These are phyloP conservation scores for Pampusana beccarii DNA, from an alignment of 2,113 vertebrate species.

Conservation along the genomic window DNA sequence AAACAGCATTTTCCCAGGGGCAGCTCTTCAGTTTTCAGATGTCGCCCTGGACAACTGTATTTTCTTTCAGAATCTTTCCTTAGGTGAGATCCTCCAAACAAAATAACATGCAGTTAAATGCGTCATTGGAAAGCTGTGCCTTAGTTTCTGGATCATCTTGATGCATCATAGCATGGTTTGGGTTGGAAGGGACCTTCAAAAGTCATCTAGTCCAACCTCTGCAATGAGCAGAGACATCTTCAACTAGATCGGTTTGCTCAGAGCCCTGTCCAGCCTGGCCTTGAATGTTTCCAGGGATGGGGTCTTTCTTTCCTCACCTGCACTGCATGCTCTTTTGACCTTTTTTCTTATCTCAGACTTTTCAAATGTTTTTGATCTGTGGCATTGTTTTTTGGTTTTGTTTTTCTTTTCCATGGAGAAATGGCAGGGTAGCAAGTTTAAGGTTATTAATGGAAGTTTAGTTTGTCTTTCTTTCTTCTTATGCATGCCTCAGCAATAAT, in stretches of 20 bases:
- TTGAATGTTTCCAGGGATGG: background rate
- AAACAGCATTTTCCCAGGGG: background rate
- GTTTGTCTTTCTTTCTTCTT: background rate
- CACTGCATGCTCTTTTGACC: background rate
- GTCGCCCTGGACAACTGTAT: background rate
- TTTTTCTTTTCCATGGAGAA: background rate
- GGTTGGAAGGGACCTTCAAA: background rate
- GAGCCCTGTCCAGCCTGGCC: rapidly evolving
- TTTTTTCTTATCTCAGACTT: background rate
- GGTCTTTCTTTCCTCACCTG: background rate
- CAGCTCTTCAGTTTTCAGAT: background rate
- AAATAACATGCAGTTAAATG: background rate
- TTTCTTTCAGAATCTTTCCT: background rate
- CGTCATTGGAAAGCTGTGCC: background rate
- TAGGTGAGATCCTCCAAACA: background rate
- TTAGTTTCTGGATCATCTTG: background rate
- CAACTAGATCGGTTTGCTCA: background rate
- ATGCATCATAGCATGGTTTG: background rate
- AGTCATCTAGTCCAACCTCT: background rate
- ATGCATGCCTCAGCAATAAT: background rate
- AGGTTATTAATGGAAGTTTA: background rate
- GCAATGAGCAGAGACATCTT: background rate
- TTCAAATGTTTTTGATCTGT: background rate
- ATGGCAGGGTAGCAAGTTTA: background rate
- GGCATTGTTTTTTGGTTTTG: background rate